Conservation (phyloP, 2,113 vertebrate species). For the Seriola dumerili region DNA sequence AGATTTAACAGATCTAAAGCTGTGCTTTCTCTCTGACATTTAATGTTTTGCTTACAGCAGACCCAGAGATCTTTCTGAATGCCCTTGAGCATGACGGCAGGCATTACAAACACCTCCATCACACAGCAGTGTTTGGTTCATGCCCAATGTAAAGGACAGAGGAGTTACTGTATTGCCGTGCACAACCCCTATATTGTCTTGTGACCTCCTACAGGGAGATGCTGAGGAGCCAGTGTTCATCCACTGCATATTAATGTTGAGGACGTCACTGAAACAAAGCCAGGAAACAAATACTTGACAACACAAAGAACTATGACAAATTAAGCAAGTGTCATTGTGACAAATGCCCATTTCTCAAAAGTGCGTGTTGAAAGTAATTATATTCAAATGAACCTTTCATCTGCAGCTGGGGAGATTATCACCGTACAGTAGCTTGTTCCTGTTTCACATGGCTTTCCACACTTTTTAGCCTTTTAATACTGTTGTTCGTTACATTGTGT, state of each 20-base stretch:
- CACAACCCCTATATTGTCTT: slow-evolving; percentile 42
- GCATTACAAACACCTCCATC: slow-evolving; percentile 36
- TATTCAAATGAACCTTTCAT: slow-evolving; percentile 77
- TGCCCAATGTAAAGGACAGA: slow-evolving; percentile 42
- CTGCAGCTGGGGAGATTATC: slow-evolving; percentile 59
- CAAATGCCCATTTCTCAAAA: slow-evolving; percentile 70
- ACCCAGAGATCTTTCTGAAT: slow-evolving; percentile 27
- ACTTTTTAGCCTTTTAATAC: background rate
- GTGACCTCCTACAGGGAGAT: slow-evolving; percentile 40
- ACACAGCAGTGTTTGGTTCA: slow-evolving; percentile 47
- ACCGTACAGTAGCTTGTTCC: slow-evolving; percentile 46
- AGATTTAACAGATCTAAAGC: background rate
- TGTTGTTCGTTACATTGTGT: background rate
- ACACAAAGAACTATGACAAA: slow-evolving; percentile 40
- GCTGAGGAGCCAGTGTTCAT: slow-evolving; percentile 28
- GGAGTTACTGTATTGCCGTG: slow-evolving; percentile 25
- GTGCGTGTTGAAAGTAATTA: slow-evolving; percentile 71
- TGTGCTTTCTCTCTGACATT: background rate
- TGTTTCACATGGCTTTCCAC: slow-evolving; percentile 65
- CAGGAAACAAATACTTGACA: slow-evolving; percentile 59
- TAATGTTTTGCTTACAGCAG: slow-evolving; percentile 24
- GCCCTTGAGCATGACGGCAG: slow-evolving; percentile 55
- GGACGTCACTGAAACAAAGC: slow-evolving; percentile 40
- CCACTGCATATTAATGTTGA: slow-evolving; percentile 45
- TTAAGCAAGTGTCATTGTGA: slow-evolving; percentile 70